Conservation (phyloP, 2,113 vertebrate genomes). For the Alouatta palliata region DNA sequence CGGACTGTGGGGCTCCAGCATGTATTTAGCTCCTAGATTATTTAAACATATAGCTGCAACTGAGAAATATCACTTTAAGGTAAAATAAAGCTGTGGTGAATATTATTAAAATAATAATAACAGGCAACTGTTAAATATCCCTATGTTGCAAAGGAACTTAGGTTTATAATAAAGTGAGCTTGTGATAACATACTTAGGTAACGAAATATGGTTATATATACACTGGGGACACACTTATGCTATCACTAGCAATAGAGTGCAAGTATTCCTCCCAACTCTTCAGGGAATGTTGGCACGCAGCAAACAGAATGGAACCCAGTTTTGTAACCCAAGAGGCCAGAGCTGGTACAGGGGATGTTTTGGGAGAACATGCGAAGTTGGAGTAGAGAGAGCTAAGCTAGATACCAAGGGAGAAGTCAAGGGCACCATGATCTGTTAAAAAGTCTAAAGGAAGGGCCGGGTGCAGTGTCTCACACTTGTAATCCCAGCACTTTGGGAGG, state of each 20-base stretch:
- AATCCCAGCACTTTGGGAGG: too few species aligned
- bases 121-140: neutral
- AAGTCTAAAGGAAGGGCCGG: neutral
- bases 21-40: neutral
- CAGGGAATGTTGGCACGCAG: neutral
- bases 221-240: neutral
- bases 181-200: neutral
- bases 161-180: neutral
- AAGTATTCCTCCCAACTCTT: neutral
- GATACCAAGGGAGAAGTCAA: neutral
- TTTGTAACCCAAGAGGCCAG: neutral
- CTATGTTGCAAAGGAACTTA: neutral
- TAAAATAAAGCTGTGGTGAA: neutral
- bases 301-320: neutral
- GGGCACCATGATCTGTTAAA: neutral
- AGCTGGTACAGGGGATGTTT: neutral
- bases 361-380: neutral
- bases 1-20: neutral
- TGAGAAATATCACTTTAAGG: slow-evolving; percentile 33
- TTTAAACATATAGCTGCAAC: neutral
- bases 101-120: neutral
- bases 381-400: neutral
- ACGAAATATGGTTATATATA: neutral
- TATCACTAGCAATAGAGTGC: too few species aligned
- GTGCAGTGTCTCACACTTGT: too few species aligned